Evolutionary conservation across 2,797 vertebrate species (phyloP).

Genomic region (Phataginus tetradactyla): DNA sequence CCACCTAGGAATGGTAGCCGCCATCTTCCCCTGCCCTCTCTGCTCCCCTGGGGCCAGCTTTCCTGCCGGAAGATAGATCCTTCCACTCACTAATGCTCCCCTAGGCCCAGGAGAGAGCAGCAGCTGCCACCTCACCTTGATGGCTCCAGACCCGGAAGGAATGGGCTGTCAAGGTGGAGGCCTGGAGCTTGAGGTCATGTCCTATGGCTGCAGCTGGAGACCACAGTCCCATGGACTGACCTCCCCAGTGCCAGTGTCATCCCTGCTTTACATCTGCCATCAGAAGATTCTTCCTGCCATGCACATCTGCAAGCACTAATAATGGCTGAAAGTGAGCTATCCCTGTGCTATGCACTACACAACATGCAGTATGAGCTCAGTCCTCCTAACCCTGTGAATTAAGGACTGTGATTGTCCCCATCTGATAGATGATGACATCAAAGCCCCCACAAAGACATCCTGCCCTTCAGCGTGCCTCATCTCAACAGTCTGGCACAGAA

Average conservation of each 20-base stretch:
- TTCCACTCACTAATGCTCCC: neutral
- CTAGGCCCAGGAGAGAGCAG: neutral
- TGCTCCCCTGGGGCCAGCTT: constrained; percentile 22
- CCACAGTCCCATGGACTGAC: neutral
- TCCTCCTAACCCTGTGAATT: neutral
- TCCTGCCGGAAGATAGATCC: neutral
- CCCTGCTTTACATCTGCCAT: neutral
- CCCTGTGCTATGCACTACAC: neutral
- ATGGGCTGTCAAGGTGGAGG: neutral
- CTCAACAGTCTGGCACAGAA: neutral
- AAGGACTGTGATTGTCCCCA: neutral
- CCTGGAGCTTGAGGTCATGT: neutral
- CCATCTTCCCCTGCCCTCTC: neutral
- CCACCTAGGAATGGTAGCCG: neutral
- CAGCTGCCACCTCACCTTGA: neutral
- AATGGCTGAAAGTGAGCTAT: neutral
- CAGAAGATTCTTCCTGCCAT: neutral
- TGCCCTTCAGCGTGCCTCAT: neutral
- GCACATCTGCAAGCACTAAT: neutral
- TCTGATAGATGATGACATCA: neutral
- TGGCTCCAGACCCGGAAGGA: neutral
- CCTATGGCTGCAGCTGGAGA: neutral
- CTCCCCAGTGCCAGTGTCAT: neutral
- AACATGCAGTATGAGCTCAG: neutral
- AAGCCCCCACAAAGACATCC: neutral